Percentiles rank a stretch among this genome's conserved stretches.
Evolutionary conservation across 1,140 invertebrate species (phyloP).

Genomic region (Metopolophium dirhodum): DNA sequence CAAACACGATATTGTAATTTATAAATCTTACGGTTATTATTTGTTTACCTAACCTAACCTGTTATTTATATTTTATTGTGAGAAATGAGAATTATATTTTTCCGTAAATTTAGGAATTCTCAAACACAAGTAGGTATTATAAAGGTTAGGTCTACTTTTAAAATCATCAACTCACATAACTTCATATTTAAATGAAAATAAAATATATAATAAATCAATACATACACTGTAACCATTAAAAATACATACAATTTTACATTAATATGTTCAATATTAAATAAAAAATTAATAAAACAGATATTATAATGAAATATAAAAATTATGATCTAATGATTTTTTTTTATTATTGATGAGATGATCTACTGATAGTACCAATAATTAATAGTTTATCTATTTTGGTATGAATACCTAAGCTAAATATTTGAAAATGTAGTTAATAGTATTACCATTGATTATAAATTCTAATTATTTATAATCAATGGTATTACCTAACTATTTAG

Average conservation of each 20-base stretch:
- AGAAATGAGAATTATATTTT: too few species aligned
- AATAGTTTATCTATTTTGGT: background rate
- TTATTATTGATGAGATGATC: background rate
- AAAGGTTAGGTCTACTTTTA: background rate
- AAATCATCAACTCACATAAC: background rate
- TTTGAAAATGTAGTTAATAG: background rate
- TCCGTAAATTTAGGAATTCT: too few species aligned
- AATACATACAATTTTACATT: background rate
- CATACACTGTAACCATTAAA: background rate
- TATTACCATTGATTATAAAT: too few species aligned
- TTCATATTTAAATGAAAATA: background rate
- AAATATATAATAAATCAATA: background rate
- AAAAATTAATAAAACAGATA: background rate
- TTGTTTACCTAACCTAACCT: too few species aligned
- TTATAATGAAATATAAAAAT: background rate
- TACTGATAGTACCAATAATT: background rate
- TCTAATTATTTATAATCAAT: too few species aligned
- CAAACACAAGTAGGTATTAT: background rate
- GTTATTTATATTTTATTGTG: too few species aligned
- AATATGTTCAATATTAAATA: background rate
- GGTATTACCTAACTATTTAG: too few species aligned
- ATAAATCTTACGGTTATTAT: too few species aligned
- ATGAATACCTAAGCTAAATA: background rate
- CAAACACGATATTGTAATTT: background rate
- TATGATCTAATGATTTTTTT: background rate